Percentiles rank a stretch among this genome's conserved stretches.
phyloP scores from a whole-genome alignment of 2,113 vertebrate genomes.

The Pholis gunnellus region DNA sequence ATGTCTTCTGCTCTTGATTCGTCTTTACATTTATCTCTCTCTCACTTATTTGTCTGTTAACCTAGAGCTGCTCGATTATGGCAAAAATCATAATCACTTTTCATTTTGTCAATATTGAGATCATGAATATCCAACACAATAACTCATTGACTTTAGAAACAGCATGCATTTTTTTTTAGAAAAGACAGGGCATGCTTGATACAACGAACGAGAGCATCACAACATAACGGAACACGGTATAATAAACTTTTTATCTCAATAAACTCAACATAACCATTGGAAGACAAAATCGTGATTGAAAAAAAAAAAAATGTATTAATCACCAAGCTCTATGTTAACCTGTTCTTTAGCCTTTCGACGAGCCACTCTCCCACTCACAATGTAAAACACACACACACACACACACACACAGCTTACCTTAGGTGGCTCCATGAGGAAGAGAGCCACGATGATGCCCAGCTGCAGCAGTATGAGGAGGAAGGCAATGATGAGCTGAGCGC shows the following conservation, averaged over 20 bases:
- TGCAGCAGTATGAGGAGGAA: constrained; percentile 96
- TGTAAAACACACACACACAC: background rate
- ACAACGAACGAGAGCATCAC: background rate
- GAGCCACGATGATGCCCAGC: constrained; percentile 95
- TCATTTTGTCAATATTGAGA: constrained; percentile 1
- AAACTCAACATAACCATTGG: too few species aligned
- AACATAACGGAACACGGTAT: background rate
- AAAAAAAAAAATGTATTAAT: background rate
- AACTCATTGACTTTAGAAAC: background rate
- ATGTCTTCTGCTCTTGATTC: background rate
- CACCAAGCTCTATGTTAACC: background rate
- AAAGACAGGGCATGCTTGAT: too few species aligned
- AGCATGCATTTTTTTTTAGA: too few species aligned
- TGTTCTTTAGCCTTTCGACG: background rate
- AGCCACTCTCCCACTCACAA: background rate
- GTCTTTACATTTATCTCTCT: background rate
- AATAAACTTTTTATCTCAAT: background rate
- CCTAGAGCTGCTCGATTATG: background rate
- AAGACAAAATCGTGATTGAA: background rate
- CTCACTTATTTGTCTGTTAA: constrained; percentile 7
- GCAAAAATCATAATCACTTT: background rate
- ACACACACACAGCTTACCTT: constrained; percentile 51
- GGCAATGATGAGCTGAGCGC: constrained; percentile 96
- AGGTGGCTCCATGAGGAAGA: constrained; percentile 96
- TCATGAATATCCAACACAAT: background rate